A percentile compares a stretch with the other conserved stretches of the same genome.
phyloP scores from a whole-genome alignment of 2,113 vertebrate species.

The Carettochelys insculpta region DNA sequence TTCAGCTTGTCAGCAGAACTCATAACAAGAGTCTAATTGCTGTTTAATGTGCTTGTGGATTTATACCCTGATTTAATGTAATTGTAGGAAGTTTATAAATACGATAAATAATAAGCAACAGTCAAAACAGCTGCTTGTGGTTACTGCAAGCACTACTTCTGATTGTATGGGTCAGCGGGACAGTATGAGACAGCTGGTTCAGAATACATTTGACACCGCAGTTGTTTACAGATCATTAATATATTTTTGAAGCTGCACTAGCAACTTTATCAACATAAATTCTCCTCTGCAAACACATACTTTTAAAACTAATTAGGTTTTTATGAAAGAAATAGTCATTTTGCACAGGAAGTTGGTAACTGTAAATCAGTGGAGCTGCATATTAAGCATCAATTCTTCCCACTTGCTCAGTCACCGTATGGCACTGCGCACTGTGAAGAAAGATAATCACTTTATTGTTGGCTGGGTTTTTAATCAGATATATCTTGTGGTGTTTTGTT shows the following conservation, averaged over 20 bases:
- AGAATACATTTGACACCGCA: background rate
- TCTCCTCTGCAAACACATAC: slow-evolving; percentile 3
- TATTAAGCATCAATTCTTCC: slow-evolving; percentile 63
- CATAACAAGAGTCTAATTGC: background rate
- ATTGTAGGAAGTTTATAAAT: background rate
- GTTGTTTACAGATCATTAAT: slow-evolving; percentile 35
- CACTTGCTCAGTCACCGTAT: slow-evolving; percentile 68
- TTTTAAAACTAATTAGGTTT: slow-evolving; percentile 58
- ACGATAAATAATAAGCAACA: background rate
- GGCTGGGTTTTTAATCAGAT: slow-evolving; percentile 67
- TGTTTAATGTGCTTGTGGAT: background rate
- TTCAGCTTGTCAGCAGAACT: background rate
- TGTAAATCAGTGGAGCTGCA: slow-evolving; percentile 55
- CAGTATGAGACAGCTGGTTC: background rate
- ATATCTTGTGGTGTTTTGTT: slow-evolving; percentile 59
- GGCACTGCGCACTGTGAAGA: slow-evolving; percentile 63
- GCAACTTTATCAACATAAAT: slow-evolving; percentile 37
- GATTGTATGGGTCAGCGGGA: background rate
- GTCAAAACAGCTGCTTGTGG: background rate
- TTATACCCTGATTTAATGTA: background rate
- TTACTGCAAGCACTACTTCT: slow-evolving; percentile 8
- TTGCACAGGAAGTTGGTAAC: slow-evolving; percentile 60
- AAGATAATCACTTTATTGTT: slow-evolving; percentile 72
- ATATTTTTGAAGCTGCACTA: background rate
- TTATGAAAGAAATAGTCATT: slow-evolving; percentile 64